Conservation (phyloP, 2,888 invertebrate genomes). For the Chymomyza fuscimana region DNA sequence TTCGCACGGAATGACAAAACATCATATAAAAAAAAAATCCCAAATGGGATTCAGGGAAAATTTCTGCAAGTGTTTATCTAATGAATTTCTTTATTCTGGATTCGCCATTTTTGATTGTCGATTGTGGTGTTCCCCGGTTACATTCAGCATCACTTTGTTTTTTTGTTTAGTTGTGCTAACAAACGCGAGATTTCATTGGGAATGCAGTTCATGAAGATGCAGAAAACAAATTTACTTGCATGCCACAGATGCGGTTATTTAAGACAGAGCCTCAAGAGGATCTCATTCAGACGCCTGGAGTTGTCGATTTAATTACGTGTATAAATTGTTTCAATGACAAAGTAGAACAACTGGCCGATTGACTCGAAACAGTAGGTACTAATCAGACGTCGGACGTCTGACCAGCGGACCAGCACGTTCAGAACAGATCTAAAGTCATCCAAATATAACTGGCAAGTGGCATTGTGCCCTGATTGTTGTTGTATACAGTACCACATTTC, state of each 20-base stretch:
- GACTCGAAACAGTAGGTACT: neutral
- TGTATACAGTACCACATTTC: neutral
- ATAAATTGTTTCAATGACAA: slow-evolving; percentile 71
- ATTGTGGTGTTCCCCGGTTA: neutral
- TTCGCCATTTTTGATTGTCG: no score
- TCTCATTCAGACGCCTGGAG: slow-evolving; percentile 10
- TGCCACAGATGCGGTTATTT: slow-evolving; percentile 54
- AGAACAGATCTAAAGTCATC: neutral
- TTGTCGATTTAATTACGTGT: slow-evolving; percentile 68
- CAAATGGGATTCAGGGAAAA: no score
- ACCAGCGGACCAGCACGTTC: neutral
- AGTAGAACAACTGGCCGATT: slow-evolving; percentile 58
- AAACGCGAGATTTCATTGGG: slow-evolving; percentile 41
- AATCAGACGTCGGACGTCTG: neutral
- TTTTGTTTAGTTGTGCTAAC: neutral
- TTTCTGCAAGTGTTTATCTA: no score
- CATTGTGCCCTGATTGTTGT: slow-evolving; percentile 8
- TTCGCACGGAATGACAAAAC: no score
- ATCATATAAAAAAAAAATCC: no score
- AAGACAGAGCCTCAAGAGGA: slow-evolving; percentile 17
- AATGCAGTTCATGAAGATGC: slow-evolving; percentile 64
- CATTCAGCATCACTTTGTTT: neutral
- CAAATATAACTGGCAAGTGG: neutral
- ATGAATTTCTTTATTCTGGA: no score
- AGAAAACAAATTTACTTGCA: slow-evolving; percentile 69